These are phyloP conservation scores for Notiomystis cincta DNA, from an alignment of 2,113 vertebrate genomes.

Conservation along the genomic window DNA sequence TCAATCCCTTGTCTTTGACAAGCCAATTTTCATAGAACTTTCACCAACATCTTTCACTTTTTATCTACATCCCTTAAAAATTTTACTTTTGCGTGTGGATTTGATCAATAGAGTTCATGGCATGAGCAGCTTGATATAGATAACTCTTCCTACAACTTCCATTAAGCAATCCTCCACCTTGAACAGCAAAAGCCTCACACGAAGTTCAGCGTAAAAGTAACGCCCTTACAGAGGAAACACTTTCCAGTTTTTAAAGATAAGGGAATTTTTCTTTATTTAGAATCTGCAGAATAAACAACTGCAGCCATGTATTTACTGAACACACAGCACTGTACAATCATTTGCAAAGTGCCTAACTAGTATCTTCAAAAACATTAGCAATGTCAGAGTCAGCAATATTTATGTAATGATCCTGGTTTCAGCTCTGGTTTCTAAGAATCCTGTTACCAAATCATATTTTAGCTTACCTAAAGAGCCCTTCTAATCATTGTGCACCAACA, in stretches of 20 bases:
- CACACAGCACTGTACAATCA: neutral
- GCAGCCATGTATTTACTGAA: neutral
- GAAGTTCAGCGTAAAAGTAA: neutral
- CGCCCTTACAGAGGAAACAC: neutral
- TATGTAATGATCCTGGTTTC: neutral
- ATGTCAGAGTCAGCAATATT: neutral
- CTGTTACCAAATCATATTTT: neutral
- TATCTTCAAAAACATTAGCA: neutral
- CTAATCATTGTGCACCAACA: neutral
- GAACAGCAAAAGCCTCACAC: neutral
- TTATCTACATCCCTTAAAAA: neutral
- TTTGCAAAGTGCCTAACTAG: neutral
- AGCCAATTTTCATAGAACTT: neutral
- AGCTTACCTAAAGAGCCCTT: neutral
- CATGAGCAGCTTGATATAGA: neutral
- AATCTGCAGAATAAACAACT: neutral
- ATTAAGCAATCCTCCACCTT: neutral
- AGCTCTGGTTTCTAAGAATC: neutral
- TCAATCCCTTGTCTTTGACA: neutral
- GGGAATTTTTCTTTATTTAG: neutral
- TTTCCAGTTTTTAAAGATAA: neutral
- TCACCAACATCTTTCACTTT: neutral
- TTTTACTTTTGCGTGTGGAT: neutral
- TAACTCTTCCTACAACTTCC: neutral
- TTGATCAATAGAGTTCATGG: neutral